Percentiles rank a stretch among this genome's conserved stretches.
These are phyloP conservation scores for Trachelus troglodyta DNA, from an alignment of 2,888 invertebrate species.

Conservation along the genomic window DNA sequence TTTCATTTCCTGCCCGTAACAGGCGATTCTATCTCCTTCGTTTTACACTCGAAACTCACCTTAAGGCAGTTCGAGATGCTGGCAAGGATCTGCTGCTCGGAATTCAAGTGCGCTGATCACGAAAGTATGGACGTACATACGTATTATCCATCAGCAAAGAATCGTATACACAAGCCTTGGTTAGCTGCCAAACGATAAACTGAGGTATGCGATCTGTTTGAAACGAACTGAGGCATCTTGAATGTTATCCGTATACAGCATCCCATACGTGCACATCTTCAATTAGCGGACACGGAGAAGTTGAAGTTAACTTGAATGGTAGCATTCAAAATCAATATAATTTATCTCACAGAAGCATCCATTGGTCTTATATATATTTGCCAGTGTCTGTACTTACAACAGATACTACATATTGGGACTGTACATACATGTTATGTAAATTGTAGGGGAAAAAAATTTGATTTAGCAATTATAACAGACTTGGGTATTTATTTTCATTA, in stretches of 20 bases:
- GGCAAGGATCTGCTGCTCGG: neutral
- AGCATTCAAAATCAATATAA: neutral
- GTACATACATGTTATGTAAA: neutral
- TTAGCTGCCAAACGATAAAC: neutral
- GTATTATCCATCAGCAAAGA: neutral
- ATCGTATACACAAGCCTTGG: neutral
- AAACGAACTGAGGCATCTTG: neutral
- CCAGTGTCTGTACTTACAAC: too few relatives aligned
- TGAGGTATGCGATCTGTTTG: neutral
- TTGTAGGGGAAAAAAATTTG: neutral
- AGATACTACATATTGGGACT: too few relatives aligned
- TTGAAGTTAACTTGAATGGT: neutral
- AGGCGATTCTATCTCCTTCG: conserved; percentile 20
- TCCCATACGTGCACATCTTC: neutral
- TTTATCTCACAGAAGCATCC: neutral
- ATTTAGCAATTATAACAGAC: neutral
- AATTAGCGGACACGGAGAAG: neutral
- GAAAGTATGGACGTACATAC: neutral
- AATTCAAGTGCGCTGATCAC: neutral
- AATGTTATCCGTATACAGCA: neutral
- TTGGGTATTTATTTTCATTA: neutral
- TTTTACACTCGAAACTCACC: neutral
- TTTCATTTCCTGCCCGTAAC: conserved; percentile 46
- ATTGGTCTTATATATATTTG: too few relatives aligned
- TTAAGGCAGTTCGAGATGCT: neutral